Evolutionary conservation across 2,113 vertebrate species (phyloP), one percentile per base, ranked within the genome.

Genomic region (Paracanthobrama guichenoti): DNA sequence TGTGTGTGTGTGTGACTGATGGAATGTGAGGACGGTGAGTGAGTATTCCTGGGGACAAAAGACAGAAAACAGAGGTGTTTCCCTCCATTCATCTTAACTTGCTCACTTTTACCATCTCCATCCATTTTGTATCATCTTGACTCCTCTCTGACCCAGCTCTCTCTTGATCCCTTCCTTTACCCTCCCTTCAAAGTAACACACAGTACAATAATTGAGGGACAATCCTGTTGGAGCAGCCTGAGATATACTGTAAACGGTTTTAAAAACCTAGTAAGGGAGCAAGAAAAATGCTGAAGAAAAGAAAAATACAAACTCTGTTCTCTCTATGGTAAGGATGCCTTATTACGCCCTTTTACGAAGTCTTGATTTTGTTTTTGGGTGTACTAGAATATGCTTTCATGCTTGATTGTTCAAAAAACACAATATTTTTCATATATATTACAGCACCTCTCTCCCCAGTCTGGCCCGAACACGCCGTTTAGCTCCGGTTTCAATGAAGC

Each of bases 21-120:
- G 89, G 83, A 76, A 89, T 91, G 90, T 88, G 86, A 92, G 83
- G 87, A 76, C 88, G 84, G 90, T 88, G 87, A 92, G 82, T 88
- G 78, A 87, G 84, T 86, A 28, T 85, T 85, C 80, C 77, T 87
- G 86, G 82, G 60, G 83, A 81, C 42, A 39, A 64, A 87, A 78
- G 90, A 86, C 35, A 79, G 81, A 88, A 79, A 84, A 83, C 86
- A 89, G 85, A 90, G 88, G 88, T 59, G 53, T 66, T 55, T 42
- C 50, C 57, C 48, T 72, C 78, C 88, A 85, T 78, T 66, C 81
- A 79, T 85, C 74, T 87, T 55, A 88, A 86, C 85, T 85, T 83
- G 86, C 73, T 78, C 31, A n/a, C 77, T 71, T 13, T 77, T 44
- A 39, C 57, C 1, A 42, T 59, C 57, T 57, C 80, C 16, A 35